Conservation (phyloP, 2,113 vertebrate genomes). For the Dendropsophus ebraccatus region DNA sequence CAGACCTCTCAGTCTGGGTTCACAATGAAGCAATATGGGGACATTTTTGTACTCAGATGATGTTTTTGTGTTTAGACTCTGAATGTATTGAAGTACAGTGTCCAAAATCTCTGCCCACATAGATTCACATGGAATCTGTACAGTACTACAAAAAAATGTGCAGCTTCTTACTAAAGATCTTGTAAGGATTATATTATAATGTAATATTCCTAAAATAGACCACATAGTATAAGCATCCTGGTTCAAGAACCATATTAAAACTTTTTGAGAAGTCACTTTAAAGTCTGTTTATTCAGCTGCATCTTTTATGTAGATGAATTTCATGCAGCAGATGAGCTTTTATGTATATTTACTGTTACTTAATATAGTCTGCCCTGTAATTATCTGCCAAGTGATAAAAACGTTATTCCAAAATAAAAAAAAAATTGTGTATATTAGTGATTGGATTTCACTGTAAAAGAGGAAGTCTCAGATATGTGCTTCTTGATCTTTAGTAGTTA, state of each 20-base stretch:
- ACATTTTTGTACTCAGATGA: no score
- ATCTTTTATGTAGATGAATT: background rate
- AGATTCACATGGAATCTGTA: no score
- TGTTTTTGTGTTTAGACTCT: no score
- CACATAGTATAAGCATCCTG: slow-evolving; percentile 3
- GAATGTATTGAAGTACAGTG: no score
- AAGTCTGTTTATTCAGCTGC: slow-evolving; percentile 51
- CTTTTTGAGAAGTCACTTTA: slow-evolving; percentile 14
- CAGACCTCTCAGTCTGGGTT: no score
- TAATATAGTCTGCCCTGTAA: background rate
- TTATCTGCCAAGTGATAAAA: background rate
- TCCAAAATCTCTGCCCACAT: no score
- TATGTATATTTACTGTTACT: background rate
- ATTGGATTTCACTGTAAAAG: no score
- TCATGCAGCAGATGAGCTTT: slow-evolving; percentile 30
- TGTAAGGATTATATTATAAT: background rate
- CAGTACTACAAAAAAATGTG: no score
- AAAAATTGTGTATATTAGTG: no score
- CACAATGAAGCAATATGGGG: no score
- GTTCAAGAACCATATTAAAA: background rate
- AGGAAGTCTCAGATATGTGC: no score
- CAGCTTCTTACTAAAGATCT: background rate
- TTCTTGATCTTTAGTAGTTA: no score
- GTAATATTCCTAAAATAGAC: background rate
- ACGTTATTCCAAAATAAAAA: background rate